Evolutionary conservation across 2,888 invertebrate genomes (phyloP), one percentile per base, ranked within the genome.

Genomic region (Abrostola tripartita): DNA sequence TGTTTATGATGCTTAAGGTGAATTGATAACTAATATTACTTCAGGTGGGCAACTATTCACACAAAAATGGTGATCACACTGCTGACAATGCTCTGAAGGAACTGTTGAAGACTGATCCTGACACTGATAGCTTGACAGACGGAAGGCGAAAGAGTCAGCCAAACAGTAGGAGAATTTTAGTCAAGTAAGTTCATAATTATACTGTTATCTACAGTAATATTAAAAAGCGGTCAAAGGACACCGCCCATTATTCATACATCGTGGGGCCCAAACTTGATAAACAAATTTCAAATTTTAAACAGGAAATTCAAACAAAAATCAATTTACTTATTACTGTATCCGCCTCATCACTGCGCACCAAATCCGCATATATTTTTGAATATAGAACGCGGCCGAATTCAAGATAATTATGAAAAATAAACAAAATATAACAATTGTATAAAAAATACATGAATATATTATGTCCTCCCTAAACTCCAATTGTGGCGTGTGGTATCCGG

Each of bases 21-120:
- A 24, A 24, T 24, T 24, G 24, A 24, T 6, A 6, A 12, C n/a
- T 14, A 10, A 24, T 11, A n/a, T 58, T 49, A 35, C 55, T 65
- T 47, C 74, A 93, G 93, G 87, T 92, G 64, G 90, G 89, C 11
- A 92, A 92, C 71, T 93, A 90, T 64, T 86, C 90, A 0, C 83
- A 80, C 8, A 93, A 93, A 76, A 90, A 88, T 60, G 90, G 92
- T 0, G 94, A 93, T 54, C 84, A 89, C 63, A 88, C 89, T 0
- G 93, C 93, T 0, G 93, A 94, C 68, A 89, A 75, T 52, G 93
- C 93, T 0, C 77, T 94, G 9, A 93, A 91, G 57, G 91, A 93
- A 62, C 83, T 94, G 1, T 81, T 94, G 44, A 92, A 90, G 74
- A 90, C 87, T 0, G 91, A 93, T 53, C 85, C 90, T 0, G 90